phyloP scores from a whole-genome alignment of 2,113 vertebrate species.

The Eidolon helvum region DNA sequence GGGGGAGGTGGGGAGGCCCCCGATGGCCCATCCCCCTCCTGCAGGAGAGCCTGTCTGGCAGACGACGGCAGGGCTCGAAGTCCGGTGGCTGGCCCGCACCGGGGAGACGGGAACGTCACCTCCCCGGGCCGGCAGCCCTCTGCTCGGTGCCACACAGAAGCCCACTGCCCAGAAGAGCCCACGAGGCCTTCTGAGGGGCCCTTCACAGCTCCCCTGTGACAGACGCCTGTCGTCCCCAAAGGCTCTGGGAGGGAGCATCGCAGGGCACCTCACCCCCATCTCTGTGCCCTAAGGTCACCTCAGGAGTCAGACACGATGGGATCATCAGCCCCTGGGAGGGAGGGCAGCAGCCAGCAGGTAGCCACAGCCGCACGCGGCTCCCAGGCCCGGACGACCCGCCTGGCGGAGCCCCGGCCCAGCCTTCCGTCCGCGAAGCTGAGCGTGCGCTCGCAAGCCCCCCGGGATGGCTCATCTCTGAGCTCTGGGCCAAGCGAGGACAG shows the following conservation, averaged over 20 bases:
- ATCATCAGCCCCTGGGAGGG: background rate
- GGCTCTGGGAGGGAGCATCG: background rate
- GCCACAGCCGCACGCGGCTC: background rate
- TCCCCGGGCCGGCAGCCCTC: background rate
- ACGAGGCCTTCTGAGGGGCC: background rate
- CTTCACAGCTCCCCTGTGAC: background rate
- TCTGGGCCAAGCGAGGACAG: background rate
- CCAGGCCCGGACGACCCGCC: rapidly evolving
- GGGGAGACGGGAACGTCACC: rapidly evolving
- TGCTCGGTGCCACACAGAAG: background rate
- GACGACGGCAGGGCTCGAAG: too few species aligned
- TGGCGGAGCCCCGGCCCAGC: background rate
- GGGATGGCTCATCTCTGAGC: background rate
- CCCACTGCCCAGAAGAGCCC: background rate
- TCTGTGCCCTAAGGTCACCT: background rate
- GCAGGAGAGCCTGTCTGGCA: background rate
- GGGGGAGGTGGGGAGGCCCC: background rate
- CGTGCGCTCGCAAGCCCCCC: background rate
- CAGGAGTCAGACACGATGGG: background rate
- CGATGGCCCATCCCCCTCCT: background rate
- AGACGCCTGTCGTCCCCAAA: background rate
- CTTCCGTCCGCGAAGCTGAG: background rate
- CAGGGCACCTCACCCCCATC: background rate
- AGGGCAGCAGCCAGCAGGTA: too few species aligned
- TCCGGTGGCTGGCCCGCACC: background rate